Evolutionary conservation across 1,140 invertebrate species (phyloP).

Genomic region (Gyrodactylus salaris): DNA sequence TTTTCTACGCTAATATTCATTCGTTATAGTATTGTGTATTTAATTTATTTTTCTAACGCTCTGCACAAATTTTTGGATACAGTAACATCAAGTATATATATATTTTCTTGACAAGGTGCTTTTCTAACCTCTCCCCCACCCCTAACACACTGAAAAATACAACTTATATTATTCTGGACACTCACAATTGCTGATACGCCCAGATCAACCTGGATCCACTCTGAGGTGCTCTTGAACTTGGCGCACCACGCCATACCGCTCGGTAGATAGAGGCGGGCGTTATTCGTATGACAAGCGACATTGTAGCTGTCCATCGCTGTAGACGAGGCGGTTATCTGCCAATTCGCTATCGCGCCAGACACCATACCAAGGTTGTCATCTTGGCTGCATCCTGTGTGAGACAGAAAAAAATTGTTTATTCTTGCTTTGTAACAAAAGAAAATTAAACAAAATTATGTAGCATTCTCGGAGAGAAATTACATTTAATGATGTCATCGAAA

Average conservation of each 20-base stretch:
- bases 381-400: conserved; percentile 13
- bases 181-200: conserved; percentile 23
- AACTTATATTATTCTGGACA: conserved; percentile 1
- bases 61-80: too few relatives aligned
- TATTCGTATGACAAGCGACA: conserved; percentile 24
- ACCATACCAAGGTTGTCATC: conserved; percentile 25
- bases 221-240: conserved; percentile 22
- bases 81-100: too few relatives aligned
- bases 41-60: too few relatives aligned
- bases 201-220: conserved; percentile 26
- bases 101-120: background rate
- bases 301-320: conserved; percentile 22
- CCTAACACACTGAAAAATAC: background rate
- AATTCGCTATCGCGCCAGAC: conserved; percentile 25
- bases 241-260: conserved; percentile 25
- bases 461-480: too few relatives aligned
- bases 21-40: too few relatives aligned
- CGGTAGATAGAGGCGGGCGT: conserved; percentile 24
- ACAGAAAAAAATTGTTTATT: background rate
- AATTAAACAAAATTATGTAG: background rate
- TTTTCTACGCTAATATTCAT: too few relatives aligned
- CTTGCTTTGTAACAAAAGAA: background rate
- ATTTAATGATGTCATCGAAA: too few relatives aligned
- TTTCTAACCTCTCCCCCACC: background rate
- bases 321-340: conserved; percentile 27